Evolutionary conservation across 1,140 invertebrate genomes (phyloP), one percentile per base, ranked within the genome.

Genomic region (Aphaenogaster ashmeadi): DNA sequence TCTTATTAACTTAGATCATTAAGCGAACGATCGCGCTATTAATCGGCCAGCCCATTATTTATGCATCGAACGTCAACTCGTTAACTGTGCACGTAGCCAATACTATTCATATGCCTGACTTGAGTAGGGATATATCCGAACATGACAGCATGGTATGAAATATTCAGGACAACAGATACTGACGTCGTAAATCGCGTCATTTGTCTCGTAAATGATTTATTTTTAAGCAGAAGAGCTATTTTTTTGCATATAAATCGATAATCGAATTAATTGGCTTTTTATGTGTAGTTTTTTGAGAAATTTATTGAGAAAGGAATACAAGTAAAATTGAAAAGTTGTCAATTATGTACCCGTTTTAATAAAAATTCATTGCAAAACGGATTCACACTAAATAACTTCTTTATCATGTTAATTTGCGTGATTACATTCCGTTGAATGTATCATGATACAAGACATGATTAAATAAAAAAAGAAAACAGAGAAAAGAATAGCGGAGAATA

Each of bases 1-100:
- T 90, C 88, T 90, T 88, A 90, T 90, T 90, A 90, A 90, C 89
- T 58, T 58, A 79, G 60, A 88, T 90, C 86, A 90, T 90, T 77
- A 90, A 90, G 74, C 87, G 87, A 88, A 90, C 74, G 78, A 77
- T 77, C 47, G 47, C 41, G 60, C 66, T 90, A 88, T 88, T 90
- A 85, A 90, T 90, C 85, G 54, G 33, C 33, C 21, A 27, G 36
- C 33, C n/a, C 66, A 88, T 90, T 90, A 85, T 90, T 90, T 90
- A 90, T 90, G 86, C 89, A 85, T 85, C 79, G 36, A 41, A 60
- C 80, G 78, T 88, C 74, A 90, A 88, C 56, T 66, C 89, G 62
- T 86, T 90, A 84, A 90, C 75, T 54, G 44, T 60, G 52, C 52
- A 58, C 38, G 21, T 47, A 67, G 71, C 58, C 67, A 79, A 80